Percentiles rank a stretch among this genome's conserved stretches.
Conservation (phyloP, 2,113 vertebrate genomes). For the Sinocyclocheilus grahami region DNA sequence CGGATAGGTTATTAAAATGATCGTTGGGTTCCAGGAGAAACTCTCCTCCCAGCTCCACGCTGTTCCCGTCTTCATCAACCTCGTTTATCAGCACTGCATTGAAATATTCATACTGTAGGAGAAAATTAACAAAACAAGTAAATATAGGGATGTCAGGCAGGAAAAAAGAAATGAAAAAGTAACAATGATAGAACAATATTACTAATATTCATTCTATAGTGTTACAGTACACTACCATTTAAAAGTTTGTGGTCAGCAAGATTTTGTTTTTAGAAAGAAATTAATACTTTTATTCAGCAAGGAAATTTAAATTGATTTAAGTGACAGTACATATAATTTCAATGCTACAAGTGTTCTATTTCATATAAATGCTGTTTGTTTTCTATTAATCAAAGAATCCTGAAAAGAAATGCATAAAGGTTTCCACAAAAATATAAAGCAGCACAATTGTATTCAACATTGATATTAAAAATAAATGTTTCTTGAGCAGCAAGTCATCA, state of each 20-base stretch:
- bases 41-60: conserved; percentile 83
- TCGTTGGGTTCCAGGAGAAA: conserved; percentile 96
- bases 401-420: background rate
- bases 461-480: background rate
- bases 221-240: background rate
- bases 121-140: background rate
- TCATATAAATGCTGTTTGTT: background rate
- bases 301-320: too few species aligned
- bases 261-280: background rate
- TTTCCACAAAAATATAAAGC: background rate
- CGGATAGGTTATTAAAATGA: conserved; percentile 97
- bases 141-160: too few species aligned
- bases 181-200: background rate
- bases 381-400: too few species aligned
- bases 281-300: too few species aligned
- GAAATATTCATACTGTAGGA: conserved; percentile 94
- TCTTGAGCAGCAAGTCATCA: background rate
- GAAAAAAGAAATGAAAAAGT: too few species aligned
- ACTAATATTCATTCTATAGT: background rate
- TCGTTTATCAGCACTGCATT: conserved; percentile 98
- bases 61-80: conserved; percentile 90
- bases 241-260: background rate
- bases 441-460: background rate
- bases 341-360: background rate
- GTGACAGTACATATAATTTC: too few species aligned